Evolutionary conservation across 2,113 vertebrate genomes (phyloP).

Genomic region (Cyanoramphus novaezelandiae): DNA sequence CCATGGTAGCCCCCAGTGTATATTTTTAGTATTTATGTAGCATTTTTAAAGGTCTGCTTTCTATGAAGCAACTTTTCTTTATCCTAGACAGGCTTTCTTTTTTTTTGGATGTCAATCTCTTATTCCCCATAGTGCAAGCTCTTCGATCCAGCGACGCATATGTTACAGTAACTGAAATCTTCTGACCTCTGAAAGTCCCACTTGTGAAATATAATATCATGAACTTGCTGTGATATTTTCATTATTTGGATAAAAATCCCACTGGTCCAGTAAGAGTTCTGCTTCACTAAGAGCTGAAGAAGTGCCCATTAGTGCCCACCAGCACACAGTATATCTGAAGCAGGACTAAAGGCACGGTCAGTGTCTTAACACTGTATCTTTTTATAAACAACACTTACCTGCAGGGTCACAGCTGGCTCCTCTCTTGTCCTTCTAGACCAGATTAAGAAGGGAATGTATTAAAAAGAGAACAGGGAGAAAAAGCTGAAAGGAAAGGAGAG

Average conservation of each 20-base stretch:
- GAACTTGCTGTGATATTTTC: neutral
- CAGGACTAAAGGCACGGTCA: neutral
- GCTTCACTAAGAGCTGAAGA: neutral
- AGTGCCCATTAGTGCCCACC: neutral
- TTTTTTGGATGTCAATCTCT: neutral
- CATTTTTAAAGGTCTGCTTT: conserved; percentile 17
- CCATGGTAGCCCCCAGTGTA: neutral
- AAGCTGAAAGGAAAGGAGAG: neutral
- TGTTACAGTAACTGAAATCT: neutral
- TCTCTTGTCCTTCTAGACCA: neutral
- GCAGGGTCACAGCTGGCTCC: neutral
- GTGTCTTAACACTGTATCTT: neutral
- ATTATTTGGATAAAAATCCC: conserved; percentile 36
- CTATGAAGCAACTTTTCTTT: neutral
- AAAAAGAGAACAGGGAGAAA: neutral
- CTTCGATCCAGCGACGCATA: neutral
- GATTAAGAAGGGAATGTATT: neutral
- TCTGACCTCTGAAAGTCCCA: neutral
- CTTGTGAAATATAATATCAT: neutral
- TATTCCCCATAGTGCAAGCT: neutral
- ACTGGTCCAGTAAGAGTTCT: neutral
- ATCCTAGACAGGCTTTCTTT: neutral
- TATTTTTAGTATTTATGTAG: conserved; percentile 35
- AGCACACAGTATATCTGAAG: neutral
- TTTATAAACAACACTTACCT: neutral